Base-by-base conservation (phyloP, 2,797 vertebrate species). In the Streptopelia turtur region DNA sequence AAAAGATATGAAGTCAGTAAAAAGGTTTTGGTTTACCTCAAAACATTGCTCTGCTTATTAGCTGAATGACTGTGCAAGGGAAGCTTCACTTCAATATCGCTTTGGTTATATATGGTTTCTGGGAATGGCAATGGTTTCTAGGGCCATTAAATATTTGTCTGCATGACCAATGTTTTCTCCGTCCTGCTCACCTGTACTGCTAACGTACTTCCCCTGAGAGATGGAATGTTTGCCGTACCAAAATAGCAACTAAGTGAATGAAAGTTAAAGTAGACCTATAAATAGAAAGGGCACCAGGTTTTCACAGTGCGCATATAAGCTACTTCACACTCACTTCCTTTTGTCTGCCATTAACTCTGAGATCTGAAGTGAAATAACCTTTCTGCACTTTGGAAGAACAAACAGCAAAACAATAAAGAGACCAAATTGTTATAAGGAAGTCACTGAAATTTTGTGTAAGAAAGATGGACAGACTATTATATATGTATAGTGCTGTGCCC, bases 261-360 rank as follows among this genome's bases (percentile, higher is more conserved):
- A 97, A 98, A 98, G 97, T 98, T 96, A 96, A 97, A 95, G 80
- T 10, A 65, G 50, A 33, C 85, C 97, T 98, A 98, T 96, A 98
- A 98, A 98, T 98, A 98, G 98, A 90, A 95, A 83, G 84, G 39
- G 68, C 81, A 59, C 3, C 74, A 31, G 75, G 74, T 88, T 96
- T 95, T 93, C 96, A 91, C 84, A 52, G 37, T 28, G 50, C 52
- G 17, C 90, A 64, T 56, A 72, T 52, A 53, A 93, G 50, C 56
- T 60, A 35, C 45, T 80, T 93, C 96, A 97, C 97, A 94, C 98
- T 97, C 94, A 96, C 84, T 96, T 97, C 92, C 94, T 96, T 95
- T 94, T 96, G 91, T 96, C 86, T 97, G 93, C 96, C 90, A 94
- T 97, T 94, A 96, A 90, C 95, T 94, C 86, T 71, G 95, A 93